Percentiles rank a stretch among this genome's conserved stretches.
These are phyloP conservation scores for Corythornis madagascariensis DNA, from an alignment of 2,113 vertebrate species.

Conservation along the genomic window DNA sequence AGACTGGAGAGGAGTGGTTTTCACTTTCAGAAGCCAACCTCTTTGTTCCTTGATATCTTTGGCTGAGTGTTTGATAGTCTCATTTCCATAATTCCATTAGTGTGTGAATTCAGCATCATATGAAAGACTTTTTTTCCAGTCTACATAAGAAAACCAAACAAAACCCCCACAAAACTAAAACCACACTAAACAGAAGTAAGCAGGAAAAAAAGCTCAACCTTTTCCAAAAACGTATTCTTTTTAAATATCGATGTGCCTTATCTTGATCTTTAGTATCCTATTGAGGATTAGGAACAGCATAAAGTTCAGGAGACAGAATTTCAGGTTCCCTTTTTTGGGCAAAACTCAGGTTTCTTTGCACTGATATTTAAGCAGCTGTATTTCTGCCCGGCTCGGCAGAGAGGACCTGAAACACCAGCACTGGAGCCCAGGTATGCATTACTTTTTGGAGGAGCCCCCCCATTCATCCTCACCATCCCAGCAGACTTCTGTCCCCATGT, in stretches of 20 bases:
- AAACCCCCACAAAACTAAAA: neutral
- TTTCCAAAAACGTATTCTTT: neutral
- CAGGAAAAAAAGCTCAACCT: neutral
- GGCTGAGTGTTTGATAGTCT: neutral
- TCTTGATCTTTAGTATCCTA: neutral
- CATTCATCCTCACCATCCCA: accelerated
- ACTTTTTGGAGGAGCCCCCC: neutral
- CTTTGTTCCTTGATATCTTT: conserved; percentile 51
- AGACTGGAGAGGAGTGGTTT: conserved; percentile 19
- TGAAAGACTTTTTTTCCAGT: neutral
- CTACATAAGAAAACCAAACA: neutral
- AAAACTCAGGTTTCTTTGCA: neutral
- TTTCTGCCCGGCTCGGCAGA: neutral
- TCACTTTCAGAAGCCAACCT: neutral
- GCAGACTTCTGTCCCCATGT: accelerated
- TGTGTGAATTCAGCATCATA: neutral
- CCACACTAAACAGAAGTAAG: conserved; percentile 9
- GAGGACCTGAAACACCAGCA: neutral
- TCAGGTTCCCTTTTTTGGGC: neutral
- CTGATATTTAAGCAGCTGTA: neutral
- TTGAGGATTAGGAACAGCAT: neutral
- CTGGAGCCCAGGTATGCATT: neutral
- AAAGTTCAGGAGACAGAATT: neutral
- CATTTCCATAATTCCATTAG: conserved; percentile 38
- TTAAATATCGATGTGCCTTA: neutral